Evolutionary conservation across 2,113 vertebrate genomes (phyloP).

Genomic region (Ailuropoda melanoleuca): DNA sequence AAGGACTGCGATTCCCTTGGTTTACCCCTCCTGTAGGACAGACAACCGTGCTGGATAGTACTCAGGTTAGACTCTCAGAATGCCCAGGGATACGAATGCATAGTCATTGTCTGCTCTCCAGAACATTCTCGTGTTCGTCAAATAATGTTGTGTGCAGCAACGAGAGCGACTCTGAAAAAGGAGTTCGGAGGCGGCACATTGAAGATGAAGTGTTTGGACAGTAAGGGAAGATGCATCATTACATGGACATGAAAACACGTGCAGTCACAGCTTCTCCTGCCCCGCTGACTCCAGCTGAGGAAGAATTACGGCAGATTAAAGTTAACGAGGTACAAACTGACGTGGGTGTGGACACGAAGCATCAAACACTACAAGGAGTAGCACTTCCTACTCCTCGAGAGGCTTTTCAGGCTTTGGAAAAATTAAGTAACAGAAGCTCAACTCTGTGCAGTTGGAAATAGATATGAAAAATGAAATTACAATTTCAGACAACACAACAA

Average conservation of each 20-base stretch:
- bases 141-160: constrained; percentile 98
- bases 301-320: constrained; percentile 96
- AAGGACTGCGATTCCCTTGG: constrained; percentile 93
- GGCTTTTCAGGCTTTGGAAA: constrained; percentile 91
- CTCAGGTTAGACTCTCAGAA: constrained; percentile 96
- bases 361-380: constrained; percentile 95
- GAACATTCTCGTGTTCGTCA: constrained; percentile 93
- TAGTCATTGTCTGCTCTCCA: constrained; percentile 97
- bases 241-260: constrained; percentile 92
- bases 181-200: constrained; percentile 97
- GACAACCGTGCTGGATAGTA: constrained; percentile 92
- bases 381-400: constrained; percentile 93
- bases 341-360: constrained; percentile 93
- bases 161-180: constrained; percentile 95
- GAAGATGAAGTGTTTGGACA: constrained; percentile 97
- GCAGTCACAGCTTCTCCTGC: constrained; percentile 91
- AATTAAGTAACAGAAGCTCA: constrained; percentile 90
- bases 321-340: constrained; percentile 94
- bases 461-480: constrained; percentile 94
- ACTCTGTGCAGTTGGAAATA: constrained; percentile 97
- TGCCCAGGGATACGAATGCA: constrained; percentile 96
- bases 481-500: constrained; percentile 90
- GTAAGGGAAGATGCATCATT: constrained; percentile 94
- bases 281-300: constrained; percentile 95
- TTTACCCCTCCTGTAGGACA: constrained; percentile 92